Evolutionary conservation across 2,113 vertebrate genomes (phyloP).

Genomic region (Rhinoptilus africanus): DNA sequence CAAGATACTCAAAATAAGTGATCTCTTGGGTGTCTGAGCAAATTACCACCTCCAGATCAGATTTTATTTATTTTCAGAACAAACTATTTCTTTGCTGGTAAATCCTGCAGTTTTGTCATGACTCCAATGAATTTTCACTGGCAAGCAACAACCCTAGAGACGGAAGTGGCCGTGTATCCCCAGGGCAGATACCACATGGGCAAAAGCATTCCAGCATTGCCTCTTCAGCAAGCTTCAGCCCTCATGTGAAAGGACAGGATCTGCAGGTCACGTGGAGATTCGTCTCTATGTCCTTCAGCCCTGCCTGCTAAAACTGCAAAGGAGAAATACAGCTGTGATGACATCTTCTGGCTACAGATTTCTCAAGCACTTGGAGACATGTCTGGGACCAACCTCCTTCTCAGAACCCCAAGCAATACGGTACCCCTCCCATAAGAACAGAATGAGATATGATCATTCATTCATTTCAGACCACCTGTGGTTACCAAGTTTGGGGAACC

Average conservation of each 20-base stretch:
- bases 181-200: slow-evolving; percentile 33
- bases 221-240: slow-evolving; percentile 51
- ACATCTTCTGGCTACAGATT: background rate
- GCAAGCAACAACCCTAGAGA: slow-evolving; percentile 16
- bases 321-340: slow-evolving; percentile 6
- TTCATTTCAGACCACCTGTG: background rate
- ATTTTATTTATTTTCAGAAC: slow-evolving; percentile 65
- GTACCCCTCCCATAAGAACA: background rate
- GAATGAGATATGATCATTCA: background rate
- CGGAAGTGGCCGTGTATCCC: background rate
- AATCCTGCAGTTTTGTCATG: slow-evolving; percentile 45
- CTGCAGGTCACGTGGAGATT: slow-evolving; percentile 42
- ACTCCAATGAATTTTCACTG: slow-evolving; percentile 35
- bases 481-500: background rate
- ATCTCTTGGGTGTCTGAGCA: slow-evolving; percentile 55
- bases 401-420: background rate
- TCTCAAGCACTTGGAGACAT: background rate
- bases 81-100: slow-evolving; percentile 50
- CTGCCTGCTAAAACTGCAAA: slow-evolving; percentile 38
- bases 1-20: slow-evolving; percentile 17
- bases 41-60: slow-evolving; percentile 52
- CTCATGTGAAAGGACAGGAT: slow-evolving; percentile 32
- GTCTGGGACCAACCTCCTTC: background rate
- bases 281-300: background rate
- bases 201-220: slow-evolving; percentile 27